Evolutionary conservation across 2,113 vertebrate genomes (phyloP), one percentile per base, ranked within the genome.

Genomic region (Zosterops borbonicus): DNA sequence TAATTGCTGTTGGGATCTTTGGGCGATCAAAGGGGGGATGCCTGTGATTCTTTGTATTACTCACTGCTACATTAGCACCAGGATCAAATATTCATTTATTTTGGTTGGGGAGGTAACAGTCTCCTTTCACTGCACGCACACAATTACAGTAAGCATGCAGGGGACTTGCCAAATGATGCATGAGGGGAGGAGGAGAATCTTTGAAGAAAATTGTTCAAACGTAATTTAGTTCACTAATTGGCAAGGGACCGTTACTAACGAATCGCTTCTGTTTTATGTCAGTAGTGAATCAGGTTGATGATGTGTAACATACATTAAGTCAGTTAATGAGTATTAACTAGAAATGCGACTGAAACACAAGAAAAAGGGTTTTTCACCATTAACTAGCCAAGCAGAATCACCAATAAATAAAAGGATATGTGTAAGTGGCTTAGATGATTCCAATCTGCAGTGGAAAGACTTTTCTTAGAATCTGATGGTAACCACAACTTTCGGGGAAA

Each of bases 261-360:
- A 97, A 94, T 90, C 6, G 64, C 95, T 96, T 86, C 96, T 97
- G 95, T 93, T 97, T 97, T 97, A 93, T 94, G 95, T 91, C 95
- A 93, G 95, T 49, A 83, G 83, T 97, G 96, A 96, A 96, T 96
- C 95, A 93, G 93, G 96, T 83, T 88, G 90, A 74, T 52, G 92
- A 95, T 93, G 93, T 94, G 92, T 93, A 96, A 97, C 94, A 70
- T 59, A 69, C 87, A 95, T 95, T 39, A 95, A 95, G 93, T 50
- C 95, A 93, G 90, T 95, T 96, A 96, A 94, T 78, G 92, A 97
- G 75, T 83, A 50, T 90, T 95, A 94, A 96, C 94, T 95, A 95
- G 96, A 97, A 97, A 96, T 90, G 90, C 0, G 25, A 83, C 95
- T 33, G 83, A 96, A 95, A 93, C 73, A 93, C 76, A 75, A 96